Base-by-base conservation (phyloP, 1,140 invertebrate species). In the Dreissena polymorpha region DNA sequence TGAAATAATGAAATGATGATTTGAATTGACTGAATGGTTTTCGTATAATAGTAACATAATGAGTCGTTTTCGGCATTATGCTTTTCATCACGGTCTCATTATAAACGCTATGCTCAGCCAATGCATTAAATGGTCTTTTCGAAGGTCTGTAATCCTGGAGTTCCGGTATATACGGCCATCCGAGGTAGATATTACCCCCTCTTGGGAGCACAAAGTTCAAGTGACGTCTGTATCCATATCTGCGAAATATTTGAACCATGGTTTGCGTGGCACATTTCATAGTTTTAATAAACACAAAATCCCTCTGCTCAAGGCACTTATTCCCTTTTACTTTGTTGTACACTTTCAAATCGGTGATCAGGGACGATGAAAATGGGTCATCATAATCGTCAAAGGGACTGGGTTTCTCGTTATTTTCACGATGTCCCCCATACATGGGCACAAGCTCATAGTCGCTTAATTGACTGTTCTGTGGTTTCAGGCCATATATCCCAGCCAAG, bases 51-150 rank as follows among this genome's bases (percentile, higher is more conserved):
- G 89, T 86, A 16, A 92, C 84, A 68, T 88, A 92, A 2, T 85
- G 64, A n/a, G 88, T 88, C 53, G 90, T 77, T 3, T 39, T 25
- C 0, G 86, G 89, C 86, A 92, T 90, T 0, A 90, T 53, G 0
- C 55, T 55, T 64, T 85, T 76, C 87, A 91, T 89, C 0, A 88
- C 70, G 16, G 78, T 86, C n/a, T 84, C 78, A 53, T 89, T 90
- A 73, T 90, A 92, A n/a, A 91, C 84, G 7, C 87, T 60, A 85
- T 91, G 91, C 78, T 92, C 89, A 10, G 83, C 85, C n/a, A 92
- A 78, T 14, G 87, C 85, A 75, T 90, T 89, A 84, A 88, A 91
- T 25, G 73, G 80, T 14, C 67, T 68, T 12, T 78, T 70, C 12
- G 89, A 88, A 0, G 86, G 88, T 68, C 86, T 77, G 29, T 85